Percentiles rank a stretch among this genome's conserved stretches.
Conservation (phyloP, 2,888 invertebrate species). For the Gasteruption jaculator region DNA sequence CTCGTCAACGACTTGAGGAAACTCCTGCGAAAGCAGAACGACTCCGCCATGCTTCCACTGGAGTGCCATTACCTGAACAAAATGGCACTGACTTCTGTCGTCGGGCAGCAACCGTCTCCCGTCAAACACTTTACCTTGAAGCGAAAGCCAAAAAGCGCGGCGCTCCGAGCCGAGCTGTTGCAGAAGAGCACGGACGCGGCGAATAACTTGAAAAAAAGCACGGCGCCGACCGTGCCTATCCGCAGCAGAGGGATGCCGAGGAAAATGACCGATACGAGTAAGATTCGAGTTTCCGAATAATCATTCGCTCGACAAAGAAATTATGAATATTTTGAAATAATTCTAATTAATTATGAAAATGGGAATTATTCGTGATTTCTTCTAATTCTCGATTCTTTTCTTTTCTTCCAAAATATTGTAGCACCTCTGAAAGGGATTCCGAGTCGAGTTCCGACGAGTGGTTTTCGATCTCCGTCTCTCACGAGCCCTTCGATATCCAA, state of each 20-base stretch:
- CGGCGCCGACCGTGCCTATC: constrained; percentile 78
- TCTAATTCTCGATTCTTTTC: constrained; percentile 14
- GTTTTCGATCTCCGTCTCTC: constrained; percentile 58
- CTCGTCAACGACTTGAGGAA: constrained; percentile 80
- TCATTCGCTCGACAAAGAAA: too few relatives aligned
- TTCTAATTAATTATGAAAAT: too few relatives aligned
- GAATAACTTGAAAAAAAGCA: constrained; percentile 81
- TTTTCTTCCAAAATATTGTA: constrained; percentile 42
- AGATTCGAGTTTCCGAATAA: constrained; percentile 41
- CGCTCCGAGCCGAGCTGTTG: constrained; percentile 80
- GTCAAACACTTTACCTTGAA: constrained; percentile 90
- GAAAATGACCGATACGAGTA: constrained; percentile 95
- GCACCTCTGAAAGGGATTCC: constrained; percentile 91
- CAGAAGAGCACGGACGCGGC: constrained; percentile 90
- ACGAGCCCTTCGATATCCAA: constrained; percentile 53
- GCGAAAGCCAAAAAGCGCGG: constrained; percentile 91
- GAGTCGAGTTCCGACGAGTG: constrained; percentile 69
- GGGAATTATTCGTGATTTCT: too few relatives aligned
- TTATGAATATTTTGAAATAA: too few relatives aligned
- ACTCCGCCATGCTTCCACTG: constrained; percentile 82
- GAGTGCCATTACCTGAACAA: constrained; percentile 97
- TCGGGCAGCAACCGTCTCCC: constrained; percentile 76
- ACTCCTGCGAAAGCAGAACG: constrained; percentile 78
- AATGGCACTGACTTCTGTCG: constrained; percentile 83
- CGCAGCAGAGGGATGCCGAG: constrained; percentile 71